These are phyloP conservation scores for Lycaon pictus DNA, from an alignment of 2,113 vertebrate species.

Conservation along the genomic window DNA sequence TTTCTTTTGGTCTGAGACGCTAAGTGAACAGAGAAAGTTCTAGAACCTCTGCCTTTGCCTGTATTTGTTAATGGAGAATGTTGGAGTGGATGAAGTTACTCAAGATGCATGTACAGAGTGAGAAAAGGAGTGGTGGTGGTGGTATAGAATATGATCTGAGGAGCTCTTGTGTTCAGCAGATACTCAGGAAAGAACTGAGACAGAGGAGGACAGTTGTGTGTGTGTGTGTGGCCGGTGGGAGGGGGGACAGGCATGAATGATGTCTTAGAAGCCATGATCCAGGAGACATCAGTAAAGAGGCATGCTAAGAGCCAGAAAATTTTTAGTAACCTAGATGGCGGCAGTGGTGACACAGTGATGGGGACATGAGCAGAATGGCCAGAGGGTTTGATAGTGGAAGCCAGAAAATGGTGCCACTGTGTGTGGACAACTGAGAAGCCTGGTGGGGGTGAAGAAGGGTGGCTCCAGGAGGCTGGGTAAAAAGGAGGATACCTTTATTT, in stretches of 20 bases:
- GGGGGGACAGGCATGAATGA: not conserved
- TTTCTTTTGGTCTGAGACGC: constrained; percentile 23
- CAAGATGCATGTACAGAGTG: not conserved
- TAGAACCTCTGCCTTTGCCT: not conserved
- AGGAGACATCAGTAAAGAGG: not conserved
- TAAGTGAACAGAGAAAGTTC: not conserved
- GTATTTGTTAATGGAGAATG: not conserved
- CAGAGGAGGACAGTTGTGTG: not conserved
- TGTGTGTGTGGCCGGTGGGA: too few species aligned
- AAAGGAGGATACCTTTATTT: not conserved
- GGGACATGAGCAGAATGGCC: not conserved
- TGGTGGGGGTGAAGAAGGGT: not conserved
- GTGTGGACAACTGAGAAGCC: not conserved
- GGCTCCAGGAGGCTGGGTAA: not conserved
- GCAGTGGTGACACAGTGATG: not conserved
- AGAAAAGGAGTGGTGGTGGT: not conserved
- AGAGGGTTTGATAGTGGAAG: not conserved
- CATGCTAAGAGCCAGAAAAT: not conserved
- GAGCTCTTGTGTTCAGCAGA: not conserved
- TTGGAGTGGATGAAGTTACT: not conserved
- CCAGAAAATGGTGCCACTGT: not conserved
- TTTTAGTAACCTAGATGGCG: not conserved
- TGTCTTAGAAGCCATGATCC: not conserved
- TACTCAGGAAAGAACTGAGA: not conserved
- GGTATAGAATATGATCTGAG: not conserved